Conservation (phyloP, 2,113 vertebrate species). For the Dryoscopus gambensis region DNA sequence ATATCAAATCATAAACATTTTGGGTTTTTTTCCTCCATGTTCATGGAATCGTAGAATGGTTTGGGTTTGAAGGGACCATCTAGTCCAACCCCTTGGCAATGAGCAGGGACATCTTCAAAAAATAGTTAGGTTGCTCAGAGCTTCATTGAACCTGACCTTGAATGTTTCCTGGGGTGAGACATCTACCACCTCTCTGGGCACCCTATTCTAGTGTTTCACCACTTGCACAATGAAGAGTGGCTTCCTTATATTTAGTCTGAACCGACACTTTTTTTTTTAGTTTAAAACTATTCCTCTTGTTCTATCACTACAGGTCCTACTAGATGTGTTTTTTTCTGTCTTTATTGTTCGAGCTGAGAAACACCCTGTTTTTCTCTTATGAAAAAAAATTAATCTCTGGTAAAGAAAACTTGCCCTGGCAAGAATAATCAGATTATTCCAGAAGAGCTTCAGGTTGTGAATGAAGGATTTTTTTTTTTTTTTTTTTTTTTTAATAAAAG, state of each 20-base stretch:
- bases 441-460: not conserved
- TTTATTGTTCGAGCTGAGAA: not conserved
- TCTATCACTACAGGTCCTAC: not conserved
- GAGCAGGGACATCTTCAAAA: not conserved
- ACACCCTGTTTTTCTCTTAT: not conserved
- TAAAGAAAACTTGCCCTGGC: not conserved
- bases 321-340: not conserved
- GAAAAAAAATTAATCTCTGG: not conserved
- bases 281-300: not conserved
- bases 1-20: not conserved
- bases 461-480: not conserved
- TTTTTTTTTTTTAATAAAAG: not conserved
- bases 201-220: not conserved
- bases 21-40: fast-evolving
- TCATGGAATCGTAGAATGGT: not conserved
- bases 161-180: not conserved
- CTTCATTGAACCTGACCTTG: not conserved
- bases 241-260: not conserved
- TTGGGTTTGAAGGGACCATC: not conserved
- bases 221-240: not conserved
- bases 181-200: not conserved
- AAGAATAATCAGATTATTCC: not conserved
- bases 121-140: not conserved
- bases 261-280: not conserved
- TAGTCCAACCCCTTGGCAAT: not conserved